Evolutionary conservation across 2,113 vertebrate species (phyloP).

Genomic region (Paracanthobrama guichenoti): DNA sequence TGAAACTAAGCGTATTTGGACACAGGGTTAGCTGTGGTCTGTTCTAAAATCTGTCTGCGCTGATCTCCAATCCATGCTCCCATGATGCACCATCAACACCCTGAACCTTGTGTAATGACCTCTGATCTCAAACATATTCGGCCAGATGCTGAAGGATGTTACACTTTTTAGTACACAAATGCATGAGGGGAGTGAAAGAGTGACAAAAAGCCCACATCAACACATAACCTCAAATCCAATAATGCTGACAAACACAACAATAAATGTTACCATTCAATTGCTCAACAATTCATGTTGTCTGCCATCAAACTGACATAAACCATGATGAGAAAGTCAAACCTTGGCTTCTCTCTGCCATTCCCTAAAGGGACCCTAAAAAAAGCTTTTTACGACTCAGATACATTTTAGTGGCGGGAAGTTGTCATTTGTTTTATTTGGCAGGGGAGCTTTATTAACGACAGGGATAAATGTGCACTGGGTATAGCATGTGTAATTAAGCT

Average conservation of each 20-base stretch:
- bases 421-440: slow-evolving; percentile 54
- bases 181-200: neutral
- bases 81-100: slow-evolving; percentile 20
- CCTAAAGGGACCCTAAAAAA: slow-evolving; percentile 10
- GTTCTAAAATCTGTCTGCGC: neutral
- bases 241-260: slow-evolving; percentile 10
- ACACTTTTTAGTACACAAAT: slow-evolving; percentile 17
- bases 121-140: slow-evolving; percentile 40
- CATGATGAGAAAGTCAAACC: slow-evolving; percentile 24
- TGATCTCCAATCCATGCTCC: neutral
- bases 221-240: slow-evolving; percentile 31
- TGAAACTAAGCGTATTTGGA: neutral
- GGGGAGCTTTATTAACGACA: slow-evolving; percentile 52
- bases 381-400: slow-evolving; percentile 46
- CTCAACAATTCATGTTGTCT: slow-evolving; percentile 31
- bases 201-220: neutral
- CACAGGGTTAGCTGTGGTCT: neutral
- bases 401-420: slow-evolving; percentile 50
- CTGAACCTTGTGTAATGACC: slow-evolving; percentile 25
- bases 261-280: slow-evolving; percentile 17
- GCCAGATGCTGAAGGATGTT: neutral
- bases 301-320: slow-evolving; percentile 37
- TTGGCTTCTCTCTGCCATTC: neutral
- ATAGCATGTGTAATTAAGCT: slow-evolving; percentile 59
- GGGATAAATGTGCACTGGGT: slow-evolving; percentile 43